Conservation (phyloP, 2,113 vertebrate species). For the Pantherophis guttatus region DNA sequence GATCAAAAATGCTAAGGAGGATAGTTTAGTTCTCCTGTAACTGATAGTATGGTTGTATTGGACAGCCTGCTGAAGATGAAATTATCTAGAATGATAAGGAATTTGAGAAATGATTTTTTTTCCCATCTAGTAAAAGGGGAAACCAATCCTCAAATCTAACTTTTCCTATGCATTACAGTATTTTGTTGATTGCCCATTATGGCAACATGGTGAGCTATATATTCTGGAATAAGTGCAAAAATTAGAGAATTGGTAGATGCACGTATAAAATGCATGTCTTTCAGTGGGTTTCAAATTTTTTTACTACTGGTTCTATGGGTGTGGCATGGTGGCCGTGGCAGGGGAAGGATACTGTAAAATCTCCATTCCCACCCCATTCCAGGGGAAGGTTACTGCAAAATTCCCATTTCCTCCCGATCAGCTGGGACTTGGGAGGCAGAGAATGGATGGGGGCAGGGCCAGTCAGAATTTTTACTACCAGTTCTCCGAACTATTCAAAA, state of each 20-base stretch:
- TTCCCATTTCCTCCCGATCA: too few species aligned
- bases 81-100: background rate
- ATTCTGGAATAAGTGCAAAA: conserved; percentile 8
- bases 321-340: too few species aligned
- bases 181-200: background rate
- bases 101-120: background rate
- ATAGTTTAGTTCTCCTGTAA: conserved; percentile 2
- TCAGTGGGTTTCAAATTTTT: too few species aligned
- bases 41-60: background rate
- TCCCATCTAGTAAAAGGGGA: background rate
- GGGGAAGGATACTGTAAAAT: too few species aligned
- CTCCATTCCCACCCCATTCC: too few species aligned
- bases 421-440: too few species aligned
- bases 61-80: background rate
- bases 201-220: background rate
- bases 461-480: too few species aligned
- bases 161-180: background rate
- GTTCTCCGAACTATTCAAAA: too few species aligned
- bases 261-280: background rate
- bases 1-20: background rate
- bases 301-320: too few species aligned
- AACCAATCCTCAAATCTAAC: background rate
- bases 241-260: background rate
- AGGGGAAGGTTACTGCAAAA: too few species aligned
- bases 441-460: too few species aligned